Conservation (phyloP, 2,113 vertebrate genomes). For the Pomatostomus ruficeps region DNA sequence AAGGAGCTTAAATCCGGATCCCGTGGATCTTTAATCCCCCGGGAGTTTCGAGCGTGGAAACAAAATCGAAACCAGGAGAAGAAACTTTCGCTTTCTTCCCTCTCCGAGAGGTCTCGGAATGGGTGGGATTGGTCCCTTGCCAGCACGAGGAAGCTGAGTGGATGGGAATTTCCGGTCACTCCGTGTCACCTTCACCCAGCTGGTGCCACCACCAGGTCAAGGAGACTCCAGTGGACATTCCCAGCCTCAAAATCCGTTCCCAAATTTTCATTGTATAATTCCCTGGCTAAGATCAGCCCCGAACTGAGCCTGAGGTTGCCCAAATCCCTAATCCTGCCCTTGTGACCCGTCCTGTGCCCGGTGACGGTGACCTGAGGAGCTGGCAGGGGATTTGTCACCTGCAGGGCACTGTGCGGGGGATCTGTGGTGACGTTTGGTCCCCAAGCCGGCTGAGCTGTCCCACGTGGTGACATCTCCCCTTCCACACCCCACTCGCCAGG, state of each 20-base stretch:
- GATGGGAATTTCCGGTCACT: neutral
- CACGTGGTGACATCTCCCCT: neutral
- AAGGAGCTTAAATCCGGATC: slow-evolving; percentile 23
- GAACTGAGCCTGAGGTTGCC: neutral
- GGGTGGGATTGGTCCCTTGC: neutral
- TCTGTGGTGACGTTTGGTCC: neutral
- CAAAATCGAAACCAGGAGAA: neutral
- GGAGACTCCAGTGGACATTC: neutral
- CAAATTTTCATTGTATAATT: rapidly evolving
- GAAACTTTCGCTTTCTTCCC: neutral
- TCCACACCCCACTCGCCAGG: rapidly evolving
- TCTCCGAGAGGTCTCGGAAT: neutral
- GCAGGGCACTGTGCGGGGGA: neutral
- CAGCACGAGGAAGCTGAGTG: rapidly evolving
- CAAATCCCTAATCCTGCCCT: neutral
- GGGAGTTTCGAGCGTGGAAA: neutral
- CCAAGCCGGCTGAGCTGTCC: neutral
- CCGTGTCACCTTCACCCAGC: neutral
- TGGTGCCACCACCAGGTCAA: neutral
- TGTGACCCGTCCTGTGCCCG: rapidly evolving
- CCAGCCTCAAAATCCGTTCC: neutral
- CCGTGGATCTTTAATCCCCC: neutral
- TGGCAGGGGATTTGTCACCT: neutral
- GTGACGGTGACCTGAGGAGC: neutral
- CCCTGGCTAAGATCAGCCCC: neutral